phyloP scores from a whole-genome alignment of 2,113 vertebrate genomes.

The Phyllostomus discolor region DNA sequence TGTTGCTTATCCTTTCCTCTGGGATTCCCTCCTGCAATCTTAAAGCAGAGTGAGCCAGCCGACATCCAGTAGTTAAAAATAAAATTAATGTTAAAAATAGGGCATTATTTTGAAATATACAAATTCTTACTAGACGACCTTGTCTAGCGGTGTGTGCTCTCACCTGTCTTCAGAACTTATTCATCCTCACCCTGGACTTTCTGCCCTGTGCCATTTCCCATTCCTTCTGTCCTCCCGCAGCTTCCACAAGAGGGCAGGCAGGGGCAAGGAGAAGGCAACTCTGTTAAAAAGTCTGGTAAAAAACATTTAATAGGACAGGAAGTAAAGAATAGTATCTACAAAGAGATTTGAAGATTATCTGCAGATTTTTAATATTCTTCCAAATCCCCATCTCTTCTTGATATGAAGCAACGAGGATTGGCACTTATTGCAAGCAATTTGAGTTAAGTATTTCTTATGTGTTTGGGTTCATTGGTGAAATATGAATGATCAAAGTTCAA shows the following conservation, averaged over 20 bases:
- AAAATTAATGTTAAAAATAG: background rate
- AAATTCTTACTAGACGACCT: background rate
- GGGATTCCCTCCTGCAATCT: background rate
- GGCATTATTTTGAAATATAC: background rate
- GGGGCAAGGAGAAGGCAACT: background rate
- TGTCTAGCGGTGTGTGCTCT: background rate
- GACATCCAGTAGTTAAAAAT: background rate
- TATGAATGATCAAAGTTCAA: background rate
- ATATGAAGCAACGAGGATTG: background rate
- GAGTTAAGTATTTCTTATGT: background rate
- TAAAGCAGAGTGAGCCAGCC: background rate
- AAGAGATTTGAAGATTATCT: constrained; percentile 26
- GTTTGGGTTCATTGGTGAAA: background rate
- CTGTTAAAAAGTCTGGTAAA: background rate
- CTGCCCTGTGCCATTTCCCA: background rate
- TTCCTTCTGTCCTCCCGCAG: background rate
- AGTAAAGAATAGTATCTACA: constrained; percentile 1
- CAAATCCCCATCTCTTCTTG: background rate
- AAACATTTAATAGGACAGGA: background rate
- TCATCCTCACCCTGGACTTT: background rate
- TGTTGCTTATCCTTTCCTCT: constrained; percentile 4
- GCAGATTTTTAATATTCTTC: background rate
- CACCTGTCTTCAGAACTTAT: background rate
- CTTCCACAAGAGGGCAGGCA: constrained; percentile 61
- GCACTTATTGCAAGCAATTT: background rate